A percentile compares a stretch with the other conserved stretches of the same genome.
Evolutionary conservation across 2,113 vertebrate genomes (phyloP).

Genomic region (pig (Sus scrofa)): T2T-Sscrofa CM000819.6:8593001-8593500

Average conservation of each 20-base stretch:
- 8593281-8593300: not conserved
- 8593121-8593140: not conserved
- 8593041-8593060: not conserved
- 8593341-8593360: not conserved
- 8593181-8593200: not conserved
- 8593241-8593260: not conserved
- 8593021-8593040: not conserved
- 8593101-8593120: not conserved
- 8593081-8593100: not conserved
- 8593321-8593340: slow-evolving; percentile 37
- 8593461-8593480: slow-evolving; percentile 38
- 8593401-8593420: slow-evolving; percentile 37
- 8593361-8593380: not conserved
- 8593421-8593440: slow-evolving; percentile 24
- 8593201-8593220: not conserved
- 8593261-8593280: not conserved
- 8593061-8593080: not conserved
- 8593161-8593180: not conserved
- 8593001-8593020: not conserved
- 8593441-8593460: slow-evolving; percentile 37
- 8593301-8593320: not conserved
- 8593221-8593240: not conserved
- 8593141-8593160: not conserved
- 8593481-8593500: slow-evolving; percentile 53
- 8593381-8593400: not conserved